Evolutionary conservation across 2,888 invertebrate genomes (phyloP), one percentile per base, ranked within the genome.

Genomic region (Pilophorus perplexus): DNA sequence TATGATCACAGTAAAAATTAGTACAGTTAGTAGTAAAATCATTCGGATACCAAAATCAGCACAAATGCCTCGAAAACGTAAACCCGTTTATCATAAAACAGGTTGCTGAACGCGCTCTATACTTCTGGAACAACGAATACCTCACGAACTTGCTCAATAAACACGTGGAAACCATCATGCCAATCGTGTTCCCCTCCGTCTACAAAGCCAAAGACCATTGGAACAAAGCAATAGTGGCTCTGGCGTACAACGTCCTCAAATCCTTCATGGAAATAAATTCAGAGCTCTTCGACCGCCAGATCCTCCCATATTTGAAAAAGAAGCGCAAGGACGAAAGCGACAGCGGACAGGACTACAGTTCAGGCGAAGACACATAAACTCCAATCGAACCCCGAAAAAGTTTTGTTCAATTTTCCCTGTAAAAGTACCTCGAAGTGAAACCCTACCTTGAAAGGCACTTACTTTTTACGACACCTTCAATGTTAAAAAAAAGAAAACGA

Each of bases 121-220:
- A 90, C 76, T 89, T 88, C 76, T 90, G 89, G 89, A 90, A 90
- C 79, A 90, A 90, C 78, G 90, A 90, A 75, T 90, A 90, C 75
- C 87, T 90, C 67, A 86, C 90, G 86, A 87, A 86, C 38, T 77
- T 90, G 73, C 87, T 90, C 71, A 85, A 87, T 72, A 89, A 89
- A 37, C 28, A 50, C 38, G 2, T 37, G 2, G 2, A n/a, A 12
- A 10, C 37, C 33, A n/a, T 67, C 18, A 57, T 67, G 60, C 50
- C 57, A 2, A 46, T 67, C 5, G 48, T 67, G 3, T 52, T 64
- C 16, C 40, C 64, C 8, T 18, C 64, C 10, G 40, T 64, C 1
- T 52, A 64, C 42, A 6, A 40, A 23, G 64, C 52, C 1, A 64
- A 54, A 16, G 40, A 50, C 38, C 64, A 64, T 38, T 64, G 64